These are phyloP conservation scores for Tanytarsus gracilentus DNA, from an alignment of 2,888 invertebrate genomes.

Conservation along the genomic window DNA sequence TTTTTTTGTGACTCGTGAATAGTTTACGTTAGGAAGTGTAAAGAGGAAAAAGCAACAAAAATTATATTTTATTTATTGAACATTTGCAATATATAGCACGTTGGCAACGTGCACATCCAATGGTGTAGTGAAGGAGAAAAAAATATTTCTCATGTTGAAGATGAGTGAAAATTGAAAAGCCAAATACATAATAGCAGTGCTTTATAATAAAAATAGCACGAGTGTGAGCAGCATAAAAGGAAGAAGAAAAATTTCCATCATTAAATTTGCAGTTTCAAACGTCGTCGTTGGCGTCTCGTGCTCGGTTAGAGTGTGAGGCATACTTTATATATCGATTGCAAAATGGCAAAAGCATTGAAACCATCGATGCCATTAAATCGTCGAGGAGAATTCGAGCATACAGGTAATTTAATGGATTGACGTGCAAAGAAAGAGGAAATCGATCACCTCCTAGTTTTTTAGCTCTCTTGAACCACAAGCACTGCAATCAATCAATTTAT, in stretches of 20 bases:
- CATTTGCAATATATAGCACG: not conserved
- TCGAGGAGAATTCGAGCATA: not conserved
- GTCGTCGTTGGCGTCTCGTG: no score
- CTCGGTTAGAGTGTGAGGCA: not conserved
- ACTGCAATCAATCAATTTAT: not conserved
- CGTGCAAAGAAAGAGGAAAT: no score
- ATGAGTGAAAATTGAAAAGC: conserved; percentile 5
- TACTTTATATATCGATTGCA: not conserved
- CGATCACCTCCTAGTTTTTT: not conserved
- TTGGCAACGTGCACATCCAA: not conserved
- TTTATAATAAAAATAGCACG: not conserved
- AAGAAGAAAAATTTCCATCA: not conserved
- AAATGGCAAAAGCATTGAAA: conserved; percentile 10
- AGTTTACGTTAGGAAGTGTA: not conserved
- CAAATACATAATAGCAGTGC: not conserved
- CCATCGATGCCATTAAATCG: not conserved
- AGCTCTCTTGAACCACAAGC: not conserved
- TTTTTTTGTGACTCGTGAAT: not conserved
- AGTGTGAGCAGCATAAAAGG: not conserved
- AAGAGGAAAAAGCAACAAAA: no score
- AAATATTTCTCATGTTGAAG: no score
- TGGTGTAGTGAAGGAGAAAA: not conserved
- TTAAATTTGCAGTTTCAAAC: not conserved
- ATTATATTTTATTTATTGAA: not conserved
- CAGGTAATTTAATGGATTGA: conserved; percentile 2